Base-by-base conservation (phyloP, 2,797 vertebrate species). In the Sebastes goodei region DNA sequence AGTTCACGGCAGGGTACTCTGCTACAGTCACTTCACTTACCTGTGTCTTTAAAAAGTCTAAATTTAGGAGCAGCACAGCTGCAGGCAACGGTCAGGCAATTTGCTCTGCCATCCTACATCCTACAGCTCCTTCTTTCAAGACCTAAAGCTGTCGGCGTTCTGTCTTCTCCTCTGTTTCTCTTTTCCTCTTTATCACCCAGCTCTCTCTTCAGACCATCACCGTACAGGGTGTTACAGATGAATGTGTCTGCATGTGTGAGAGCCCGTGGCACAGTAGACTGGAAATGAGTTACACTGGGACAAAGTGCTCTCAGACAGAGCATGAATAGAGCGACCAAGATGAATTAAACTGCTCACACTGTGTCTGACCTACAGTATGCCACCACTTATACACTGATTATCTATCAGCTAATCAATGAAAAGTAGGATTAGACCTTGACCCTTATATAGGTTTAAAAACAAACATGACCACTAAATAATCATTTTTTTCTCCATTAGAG, bases 11-110 rank as follows among this genome's bases (percentile, higher is more conserved):
- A 23, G 63, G 27, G 63, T 62, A n/a, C 64, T 69, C 71, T 78
- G 56, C 66, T 66, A 21, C 52, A 23, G 52, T 75, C 66, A 65
- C 60, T 65, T 64, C 63, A 33, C 61, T 69, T 67, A 77, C 74
- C 56, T 61, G 6, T 30, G 7, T 67, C 83, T 82, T 68, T 68
- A 71, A 86, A 82, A 82, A 84, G 64, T 59, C 88, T 86, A 78
- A 67, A 92, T 90, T 78, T 85, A 93, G 73, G 77, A 75, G 62
- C 49, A 75, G 65, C 35, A 46, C 60, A 81, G 82, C 86, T 81
- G 61, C 69, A 72, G 73, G 81, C 79, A 70, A 71, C 20, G n/a
- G 80, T 57, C 67, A 61, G 55, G 64, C 76, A 71, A 83, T 91
- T 87, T 78, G 66, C 69, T 86, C 71, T 74, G 62, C 76, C 68